Evolutionary conservation across 2,888 invertebrate genomes (phyloP).

Genomic region (Polydrusus tereticollis): DNA sequence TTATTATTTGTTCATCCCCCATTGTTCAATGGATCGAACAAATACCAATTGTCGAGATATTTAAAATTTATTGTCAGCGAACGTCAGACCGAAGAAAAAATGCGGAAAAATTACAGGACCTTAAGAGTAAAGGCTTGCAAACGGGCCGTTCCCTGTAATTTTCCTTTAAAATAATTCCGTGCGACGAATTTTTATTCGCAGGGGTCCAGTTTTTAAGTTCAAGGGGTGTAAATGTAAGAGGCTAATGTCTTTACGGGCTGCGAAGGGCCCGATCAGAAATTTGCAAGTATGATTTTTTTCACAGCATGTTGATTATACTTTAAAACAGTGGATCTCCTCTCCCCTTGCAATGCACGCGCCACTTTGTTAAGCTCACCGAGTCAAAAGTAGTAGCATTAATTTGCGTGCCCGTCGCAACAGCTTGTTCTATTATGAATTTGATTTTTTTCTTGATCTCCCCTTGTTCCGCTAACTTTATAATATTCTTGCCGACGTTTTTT

Average conservation of each 20-base stretch:
- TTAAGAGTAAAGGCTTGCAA: constrained; percentile 60
- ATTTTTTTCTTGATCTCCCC: constrained; percentile 42
- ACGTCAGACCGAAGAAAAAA: constrained; percentile 16
- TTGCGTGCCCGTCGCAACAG: constrained; percentile 64
- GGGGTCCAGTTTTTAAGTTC: constrained; percentile 58
- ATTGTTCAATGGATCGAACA: constrained; percentile 14
- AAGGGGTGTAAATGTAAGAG: constrained; percentile 65
- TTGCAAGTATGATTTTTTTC: constrained; percentile 68
- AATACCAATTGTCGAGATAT: constrained; percentile 35
- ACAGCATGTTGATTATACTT: constrained; percentile 66
- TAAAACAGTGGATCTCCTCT: constrained; percentile 65
- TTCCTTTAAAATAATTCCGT: constrained; percentile 66
- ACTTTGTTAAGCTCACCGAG: constrained; percentile 64
- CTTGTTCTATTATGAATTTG: constrained; percentile 56
- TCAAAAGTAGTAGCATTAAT: constrained; percentile 66
- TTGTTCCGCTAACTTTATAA: constrained; percentile 28
- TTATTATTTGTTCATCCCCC: neutral
- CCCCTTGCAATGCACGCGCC: constrained; percentile 52
- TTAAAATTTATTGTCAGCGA: constrained; percentile 39
- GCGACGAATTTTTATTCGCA: constrained; percentile 61
- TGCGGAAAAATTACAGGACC: constrained; percentile 53
- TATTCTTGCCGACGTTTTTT: constrained; percentile 27
- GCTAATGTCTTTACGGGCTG: constrained; percentile 68
- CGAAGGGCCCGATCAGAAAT: constrained; percentile 67
- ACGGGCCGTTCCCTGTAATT: constrained; percentile 66